These are phyloP conservation scores for Gortyna flavago DNA, from an alignment of 2,888 invertebrate genomes.

Conservation along the genomic window DNA sequence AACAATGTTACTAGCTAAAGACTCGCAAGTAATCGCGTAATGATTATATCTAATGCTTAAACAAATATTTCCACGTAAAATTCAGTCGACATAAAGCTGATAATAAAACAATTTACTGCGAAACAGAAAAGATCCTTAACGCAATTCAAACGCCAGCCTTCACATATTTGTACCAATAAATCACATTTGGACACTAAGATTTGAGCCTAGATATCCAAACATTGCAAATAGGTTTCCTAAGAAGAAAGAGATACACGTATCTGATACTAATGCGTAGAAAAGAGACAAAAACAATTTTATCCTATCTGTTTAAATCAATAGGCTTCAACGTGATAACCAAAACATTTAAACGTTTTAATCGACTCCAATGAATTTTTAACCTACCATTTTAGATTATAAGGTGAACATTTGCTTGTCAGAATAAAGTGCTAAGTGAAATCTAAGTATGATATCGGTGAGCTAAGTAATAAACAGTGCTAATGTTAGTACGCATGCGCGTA, in stretches of 20 bases:
- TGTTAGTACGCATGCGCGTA: slow-evolving; percentile 78
- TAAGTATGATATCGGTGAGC: slow-evolving; percentile 74
- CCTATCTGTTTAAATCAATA: slow-evolving; percentile 66
- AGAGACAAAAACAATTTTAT: slow-evolving; percentile 60
- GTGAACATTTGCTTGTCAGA: slow-evolving; percentile 49
- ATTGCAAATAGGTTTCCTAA: slow-evolving; percentile 59
- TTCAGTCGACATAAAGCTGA: slow-evolving; percentile 41
- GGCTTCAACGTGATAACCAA: slow-evolving; percentile 58
- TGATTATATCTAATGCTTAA: slow-evolving; percentile 31
- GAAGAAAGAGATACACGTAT: slow-evolving; percentile 53
- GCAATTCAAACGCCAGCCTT: slow-evolving; percentile 55
- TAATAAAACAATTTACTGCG: slow-evolving; percentile 54
- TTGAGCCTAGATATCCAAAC: slow-evolving; percentile 56
- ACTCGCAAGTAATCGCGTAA: slow-evolving; percentile 17
- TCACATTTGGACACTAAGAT: slow-evolving; percentile 62
- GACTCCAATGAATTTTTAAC: slow-evolving; percentile 36
- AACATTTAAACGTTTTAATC: slow-evolving; percentile 49
- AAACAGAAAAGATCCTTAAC: slow-evolving; percentile 54
- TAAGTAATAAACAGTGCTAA: slow-evolving; percentile 79
- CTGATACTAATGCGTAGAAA: slow-evolving; percentile 42
- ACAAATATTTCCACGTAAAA: slow-evolving; percentile 47
- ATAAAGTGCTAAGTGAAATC: slow-evolving; percentile 67
- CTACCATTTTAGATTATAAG: slow-evolving; percentile 8
- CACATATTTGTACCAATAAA: slow-evolving; percentile 64
- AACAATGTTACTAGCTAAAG: slow-evolving; percentile 11